A percentile compares a stretch with the other conserved stretches of the same genome.
Conservation (phyloP, 2,888 invertebrate species). For the Peribatodes rhomboidaria region DNA sequence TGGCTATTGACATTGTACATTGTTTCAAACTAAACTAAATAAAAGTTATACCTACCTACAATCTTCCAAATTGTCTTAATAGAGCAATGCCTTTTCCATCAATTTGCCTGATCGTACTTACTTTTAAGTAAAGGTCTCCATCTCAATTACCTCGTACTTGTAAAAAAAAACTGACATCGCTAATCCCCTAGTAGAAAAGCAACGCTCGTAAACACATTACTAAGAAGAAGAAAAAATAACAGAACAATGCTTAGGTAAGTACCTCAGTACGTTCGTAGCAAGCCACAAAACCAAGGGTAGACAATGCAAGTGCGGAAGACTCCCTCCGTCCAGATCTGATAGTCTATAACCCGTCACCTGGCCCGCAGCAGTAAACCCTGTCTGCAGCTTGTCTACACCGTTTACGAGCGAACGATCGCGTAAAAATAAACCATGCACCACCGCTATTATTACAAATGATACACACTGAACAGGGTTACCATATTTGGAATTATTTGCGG, state of each 20-base stretch:
- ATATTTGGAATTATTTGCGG: neutral
- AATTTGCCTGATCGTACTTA: no score
- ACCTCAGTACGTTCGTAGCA: neutral
- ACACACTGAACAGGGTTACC: conserved; percentile 33
- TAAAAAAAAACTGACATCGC: no score
- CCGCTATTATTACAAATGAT: conserved; percentile 67
- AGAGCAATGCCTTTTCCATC: no score
- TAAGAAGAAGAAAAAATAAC: neutral
- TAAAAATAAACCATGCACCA: conserved; percentile 78
- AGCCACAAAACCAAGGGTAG: conserved; percentile 19
- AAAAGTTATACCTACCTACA: no score
- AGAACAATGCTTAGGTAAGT: neutral
- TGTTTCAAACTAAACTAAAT: no score
- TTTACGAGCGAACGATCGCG: conserved; percentile 81
- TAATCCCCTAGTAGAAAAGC: no score
- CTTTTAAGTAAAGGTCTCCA: no score
- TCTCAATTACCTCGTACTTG: no score
- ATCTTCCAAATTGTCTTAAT: no score
- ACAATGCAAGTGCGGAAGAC: conserved; percentile 57
- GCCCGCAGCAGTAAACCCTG: conserved; percentile 76
- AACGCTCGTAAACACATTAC: no score
- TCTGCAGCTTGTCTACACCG: conserved; percentile 81
- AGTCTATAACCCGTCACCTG: conserved; percentile 71
- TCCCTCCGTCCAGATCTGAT: conserved; percentile 53
- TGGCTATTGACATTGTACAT: no score